Base-by-base conservation (phyloP, 92 coral and sea anemone genomes). In the Epizoanthus scotinus region DNA sequence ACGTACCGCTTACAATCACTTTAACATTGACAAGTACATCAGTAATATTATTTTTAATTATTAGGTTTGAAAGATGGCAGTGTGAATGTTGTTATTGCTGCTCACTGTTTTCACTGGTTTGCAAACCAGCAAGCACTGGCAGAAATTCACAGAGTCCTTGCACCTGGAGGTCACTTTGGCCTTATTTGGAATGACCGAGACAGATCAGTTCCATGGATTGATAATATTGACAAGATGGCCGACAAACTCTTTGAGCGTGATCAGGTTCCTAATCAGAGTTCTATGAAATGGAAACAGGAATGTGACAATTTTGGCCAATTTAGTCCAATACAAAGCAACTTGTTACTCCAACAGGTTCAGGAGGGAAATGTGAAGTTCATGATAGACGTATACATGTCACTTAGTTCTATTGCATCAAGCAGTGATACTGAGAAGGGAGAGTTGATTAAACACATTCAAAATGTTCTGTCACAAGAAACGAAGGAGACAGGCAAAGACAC, bases 61-160 rank as follows among this genome's bases (percentile, higher is more conserved):
- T 50, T 63, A 87, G 91, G 77, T 58, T 73, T 82, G 21, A 66
- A 84, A 44, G 83, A 77, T 64, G 58, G 65, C 31, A 87, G 89
- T 69, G 82, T 85, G 60, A 63, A 87, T 71, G 87, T 82, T 40
- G 71, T 87, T 31, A 63, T 87, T 22, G 94, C 89, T 36, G 90
- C 83, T 44, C 81, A 42, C 15, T 75, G 87, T 67, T 84, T 84
- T 29, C 91, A 87, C 74, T 90, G 89, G 91, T 90, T 90, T 82
- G 69, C 83, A 26, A 70, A 77, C 28, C 67, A 84, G 44, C 55
- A 77, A 62, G 87, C 89, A 38, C 29, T 87, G 63, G 71, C 77
- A 2, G 91, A 87, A 71, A 87, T 90, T 21, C 38, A 82, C 82
- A 60, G 91, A 31, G 82, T 87, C 24, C 84, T 90, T 17, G 52